Base-by-base conservation (phyloP, 2,113 vertebrate genomes). In the Acanthochromis polyacanthus region DNA sequence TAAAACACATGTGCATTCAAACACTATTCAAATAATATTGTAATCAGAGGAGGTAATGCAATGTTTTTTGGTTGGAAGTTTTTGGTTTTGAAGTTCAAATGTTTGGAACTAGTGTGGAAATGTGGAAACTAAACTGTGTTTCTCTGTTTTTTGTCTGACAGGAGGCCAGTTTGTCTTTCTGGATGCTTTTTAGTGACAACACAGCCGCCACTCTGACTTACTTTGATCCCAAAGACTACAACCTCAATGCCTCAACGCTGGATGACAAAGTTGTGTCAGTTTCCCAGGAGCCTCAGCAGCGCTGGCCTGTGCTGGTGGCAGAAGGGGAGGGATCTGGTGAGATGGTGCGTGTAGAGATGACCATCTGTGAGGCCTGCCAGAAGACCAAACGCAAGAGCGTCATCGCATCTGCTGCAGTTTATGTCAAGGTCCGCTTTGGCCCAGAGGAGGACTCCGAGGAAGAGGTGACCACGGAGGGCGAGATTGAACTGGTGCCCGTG, bases 331-430 rank as follows among this genome's bases (percentile, higher is more conserved):
- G 98, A 0, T 71, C 91, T 0, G 98, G 98, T 0, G 95, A 96
- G 61, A 74, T 97, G 76, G 91, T 98, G 23, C 95, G 95, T 0
- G 92, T 93, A 0, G 98, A 99, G 88, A 97, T 99, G 93, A 96
- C 95, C 83, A 99, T 99, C 86, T 95, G 96, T 0, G 98, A 99
- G 90, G 95, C 95, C 87, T 99, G 98, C 90, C 98, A 99, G 95
- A 99, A 99, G 86, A 98, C 96, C 84, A 99, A 98, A 67, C 96
- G 98, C 88, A 99, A 97, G 89, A 99, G 97, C 0, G 89, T 99
- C 67, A 95, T 99, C 53, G 96, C 95, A 36, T 96, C 96, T 0
- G 94, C 98, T 0, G 40, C 93, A 0, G 97, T 96, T 61, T 92
- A 92, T 0, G 95, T 98, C 43, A 95, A 96, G 14, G 97, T 99